Conservation (phyloP, 2,888 invertebrate species). For the Lapara coniferarum region DNA sequence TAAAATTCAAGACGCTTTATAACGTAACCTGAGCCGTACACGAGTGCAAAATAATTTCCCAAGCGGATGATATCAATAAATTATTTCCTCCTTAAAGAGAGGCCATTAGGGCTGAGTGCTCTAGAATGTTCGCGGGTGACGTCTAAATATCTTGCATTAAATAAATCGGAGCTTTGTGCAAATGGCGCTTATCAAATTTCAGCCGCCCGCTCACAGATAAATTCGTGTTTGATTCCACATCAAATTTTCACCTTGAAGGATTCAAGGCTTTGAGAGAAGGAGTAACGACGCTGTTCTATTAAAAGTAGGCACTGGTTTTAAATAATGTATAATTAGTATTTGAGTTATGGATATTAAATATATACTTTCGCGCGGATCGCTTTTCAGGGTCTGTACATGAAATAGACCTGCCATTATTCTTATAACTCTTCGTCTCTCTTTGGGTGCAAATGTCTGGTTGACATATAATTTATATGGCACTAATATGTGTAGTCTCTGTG, state of each 20-base stretch:
- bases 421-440: too few relatives aligned
- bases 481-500: too few relatives aligned
- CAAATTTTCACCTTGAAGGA: conserved; percentile 40
- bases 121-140: conserved; percentile 58
- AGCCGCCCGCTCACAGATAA: conserved; percentile 40
- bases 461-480: too few relatives aligned
- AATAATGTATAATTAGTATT: not conserved
- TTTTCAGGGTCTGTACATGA: too few relatives aligned
- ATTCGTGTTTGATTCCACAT: conserved; percentile 49
- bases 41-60: conserved; percentile 48
- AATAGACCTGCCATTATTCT: too few relatives aligned
- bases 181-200: conserved; percentile 60
- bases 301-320: not conserved
- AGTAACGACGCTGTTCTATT: not conserved
- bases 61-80: conserved; percentile 70
- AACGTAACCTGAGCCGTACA: not conserved
- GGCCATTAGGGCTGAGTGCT: conserved; percentile 66
- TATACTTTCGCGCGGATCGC: too few relatives aligned
- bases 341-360: too few relatives aligned
- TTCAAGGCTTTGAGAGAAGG: conserved; percentile 30
- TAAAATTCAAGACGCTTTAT: not conserved
- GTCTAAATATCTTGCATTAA: conserved; percentile 62
- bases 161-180: conserved; percentile 54
- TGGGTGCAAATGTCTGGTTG: too few relatives aligned
- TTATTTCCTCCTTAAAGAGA: conserved; percentile 76